Conservation (phyloP, 2,888 invertebrate species). For the Drosophila tanythrix region DNA sequence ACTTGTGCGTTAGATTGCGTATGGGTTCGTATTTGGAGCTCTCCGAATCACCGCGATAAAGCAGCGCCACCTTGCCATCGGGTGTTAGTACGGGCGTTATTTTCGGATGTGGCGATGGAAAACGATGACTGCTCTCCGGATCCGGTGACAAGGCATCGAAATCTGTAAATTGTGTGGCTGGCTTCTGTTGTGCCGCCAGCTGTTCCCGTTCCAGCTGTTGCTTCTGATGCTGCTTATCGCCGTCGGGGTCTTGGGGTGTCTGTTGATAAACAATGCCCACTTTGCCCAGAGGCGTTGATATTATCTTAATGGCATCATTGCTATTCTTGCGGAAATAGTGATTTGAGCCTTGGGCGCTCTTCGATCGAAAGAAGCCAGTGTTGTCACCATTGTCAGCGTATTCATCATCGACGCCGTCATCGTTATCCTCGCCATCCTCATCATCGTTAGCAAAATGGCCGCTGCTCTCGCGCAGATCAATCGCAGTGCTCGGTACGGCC, state of each 20-base stretch:
- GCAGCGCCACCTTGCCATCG: conserved; percentile 86
- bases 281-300: conserved; percentile 85
- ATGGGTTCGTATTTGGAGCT: conserved; percentile 85
- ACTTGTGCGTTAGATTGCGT: conserved; percentile 84
- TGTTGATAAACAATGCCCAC: conserved; percentile 85
- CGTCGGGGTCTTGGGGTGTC: conserved; percentile 72
- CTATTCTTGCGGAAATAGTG: conserved; percentile 85
- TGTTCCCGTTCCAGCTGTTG: conserved; percentile 77
- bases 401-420: conserved; percentile 80
- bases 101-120: conserved; percentile 84
- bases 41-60: conserved; percentile 85
- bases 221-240: conserved; percentile 46
- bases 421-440: conserved; percentile 82
- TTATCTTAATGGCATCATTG: conserved; percentile 85
- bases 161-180: conserved; percentile 78
- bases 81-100: conserved; percentile 85
- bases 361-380: conserved; percentile 79
- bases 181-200: conserved; percentile 69
- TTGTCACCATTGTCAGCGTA: conserved; percentile 77
- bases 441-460: conserved; percentile 83
- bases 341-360: conserved; percentile 70
- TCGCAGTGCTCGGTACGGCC: conserved; percentile 78
- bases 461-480: conserved; percentile 83
- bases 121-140: conserved; percentile 85
- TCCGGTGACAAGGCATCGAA: conserved; percentile 84